Base-by-base conservation (phyloP, 1,140 invertebrate genomes). In the Pseudomyrmex gracilis region DNA sequence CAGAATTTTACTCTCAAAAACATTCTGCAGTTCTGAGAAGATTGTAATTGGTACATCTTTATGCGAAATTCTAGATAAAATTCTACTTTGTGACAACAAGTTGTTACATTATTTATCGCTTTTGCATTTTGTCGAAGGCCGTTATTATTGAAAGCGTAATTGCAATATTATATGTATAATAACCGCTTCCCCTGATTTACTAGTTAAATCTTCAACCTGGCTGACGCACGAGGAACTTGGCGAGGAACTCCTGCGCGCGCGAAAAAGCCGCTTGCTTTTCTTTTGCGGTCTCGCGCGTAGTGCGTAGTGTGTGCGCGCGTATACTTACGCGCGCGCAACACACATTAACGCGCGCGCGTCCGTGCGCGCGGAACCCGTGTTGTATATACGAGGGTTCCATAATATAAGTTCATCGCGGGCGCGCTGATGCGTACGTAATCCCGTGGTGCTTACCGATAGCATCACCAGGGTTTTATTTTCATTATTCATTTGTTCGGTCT, bases 401-500 rank as follows among this genome's bases (percentile, higher is more conserved):
- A 91, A 88, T 86, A 90, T 92, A 92, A 92, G 91, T 93, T 93
- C 86, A 92, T 93, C 91, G 88, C 89, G 77, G 82, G 71, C 90
- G 93, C 92, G 92, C 90, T 93, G 93, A 94, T 93, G 93, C 92
- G 93, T 92, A 86, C 86, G 93, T 94, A 94, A 94, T 94, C 93
- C 92, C 89, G 90, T 87, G 89, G 89, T 93, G 92, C 93, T 92
- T 92, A 92, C 87, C 91, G 93, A 93, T 93, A 94, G 88, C 92
- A 94, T 94, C 93, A 90, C 86, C 76, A 70, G 91, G 93, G 92
- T 94, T 94, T 93, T 93, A 93, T 93, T 94, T 94, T 93, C 93
- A 93, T 94, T 93, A 94, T 94, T 94, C 93, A 93, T 93, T 94
- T 93, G 92, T 93, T 92, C 90, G 90, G 84, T 73, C 82, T 90